phyloP scores from a whole-genome alignment of 1,140 invertebrate genomes.

The Scaptomyza graminum region DNA sequence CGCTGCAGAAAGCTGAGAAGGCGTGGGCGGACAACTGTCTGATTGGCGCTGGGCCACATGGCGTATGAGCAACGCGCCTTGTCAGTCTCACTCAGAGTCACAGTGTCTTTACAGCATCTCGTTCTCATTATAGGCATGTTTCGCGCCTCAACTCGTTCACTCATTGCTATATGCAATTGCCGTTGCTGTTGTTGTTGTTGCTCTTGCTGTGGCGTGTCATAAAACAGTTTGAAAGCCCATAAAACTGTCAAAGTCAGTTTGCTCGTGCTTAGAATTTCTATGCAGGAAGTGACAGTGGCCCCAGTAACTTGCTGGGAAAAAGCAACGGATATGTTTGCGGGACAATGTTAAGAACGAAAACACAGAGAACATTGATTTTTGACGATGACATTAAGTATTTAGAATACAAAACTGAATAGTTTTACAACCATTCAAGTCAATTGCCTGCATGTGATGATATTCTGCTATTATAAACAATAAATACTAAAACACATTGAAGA shows the following conservation, averaged over 20 bases:
- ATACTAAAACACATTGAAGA: not conserved
- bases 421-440: conserved; percentile 28
- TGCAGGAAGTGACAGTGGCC: conserved; percentile 54
- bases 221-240: conserved; percentile 82
- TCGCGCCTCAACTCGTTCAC: conserved; percentile 47
- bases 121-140: conserved; percentile 73
- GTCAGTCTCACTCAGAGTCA: conserved; percentile 25
- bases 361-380: conserved; percentile 27
- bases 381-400: conserved; percentile 19
- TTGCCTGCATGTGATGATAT: conserved; percentile 6
- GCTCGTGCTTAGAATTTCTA: conserved; percentile 59
- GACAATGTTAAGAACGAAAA: conserved; percentile 7
- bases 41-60: conserved; percentile 76
- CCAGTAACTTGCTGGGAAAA: conserved; percentile 32
- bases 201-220: conserved; percentile 62
- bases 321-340: not conserved
- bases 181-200: conserved; percentile 1
- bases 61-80: conserved; percentile 71
- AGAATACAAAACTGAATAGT: conserved; percentile 7
- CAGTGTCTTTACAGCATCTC: conserved; percentile 21
- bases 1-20: conserved; percentile 13
- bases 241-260: conserved; percentile 75
- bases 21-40: conserved; percentile 76
- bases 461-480: not conserved
- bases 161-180: conserved; percentile 5